Base-by-base conservation (phyloP, 2,113 vertebrate species). In the Chaenocephalus aceratus region DNA sequence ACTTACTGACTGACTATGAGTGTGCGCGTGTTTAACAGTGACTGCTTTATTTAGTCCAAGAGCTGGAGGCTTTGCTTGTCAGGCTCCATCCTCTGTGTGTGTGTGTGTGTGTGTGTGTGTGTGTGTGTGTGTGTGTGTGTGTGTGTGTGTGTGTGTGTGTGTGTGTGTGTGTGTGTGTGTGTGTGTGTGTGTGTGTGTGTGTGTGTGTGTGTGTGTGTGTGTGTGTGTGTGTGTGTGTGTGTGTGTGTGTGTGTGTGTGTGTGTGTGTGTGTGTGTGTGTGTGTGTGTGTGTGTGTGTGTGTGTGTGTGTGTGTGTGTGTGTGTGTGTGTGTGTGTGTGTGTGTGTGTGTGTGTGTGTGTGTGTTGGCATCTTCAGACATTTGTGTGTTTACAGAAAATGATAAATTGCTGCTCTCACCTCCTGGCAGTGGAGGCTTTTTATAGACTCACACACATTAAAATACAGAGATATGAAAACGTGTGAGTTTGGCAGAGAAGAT, bases 391-490 rank as follows among this genome's bases (percentile, higher is more conserved):
- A 77, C 60, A 80, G 75, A 71, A 82, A 80, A 66, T 74, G 56
- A 77, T 84, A 72, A 85, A 78, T 73, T 80, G 71, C 78, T 68
- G 69, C 64, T 71, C 51, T 76, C 68, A 68, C 78, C 78, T 52
- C 67, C 75, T 30, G 60, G 76, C 73, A 26, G n/a, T 41, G 1
- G 49, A 79, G 11, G 41, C 76, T 86, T 88, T 88, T 86, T 88
- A 83, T 76, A 79, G 44, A 71, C 46, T 26, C 60, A 67, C 23
- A 75, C 41, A 67, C 30, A 45, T 15, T 61, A 30, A 63, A 75
- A 56, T 34, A 26, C 34, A 49, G 44, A 70, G 57, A 56, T 70
- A 84, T 63, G 54, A 49, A 76, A 72, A 59, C 71, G 4, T 86
- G 75, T 75, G 74, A 59, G 63, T 77, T 75, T 83, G 82, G 73